Base-by-base conservation (phyloP, 2,113 vertebrate species). In the Passer montanus region DNA sequence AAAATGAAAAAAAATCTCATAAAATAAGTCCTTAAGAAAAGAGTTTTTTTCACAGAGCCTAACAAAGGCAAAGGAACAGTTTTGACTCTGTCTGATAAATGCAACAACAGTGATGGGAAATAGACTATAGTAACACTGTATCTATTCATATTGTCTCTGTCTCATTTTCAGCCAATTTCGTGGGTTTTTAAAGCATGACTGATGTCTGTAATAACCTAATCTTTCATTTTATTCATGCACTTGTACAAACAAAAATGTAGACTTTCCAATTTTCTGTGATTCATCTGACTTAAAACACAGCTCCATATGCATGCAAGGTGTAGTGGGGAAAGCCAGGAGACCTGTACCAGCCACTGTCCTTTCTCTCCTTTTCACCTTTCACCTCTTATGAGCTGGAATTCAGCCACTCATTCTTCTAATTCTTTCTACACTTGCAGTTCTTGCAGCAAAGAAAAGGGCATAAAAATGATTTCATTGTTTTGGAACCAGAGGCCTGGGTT, bases 111-210 rank as follows among this genome's bases (percentile, higher is more conserved):
- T 93, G 70, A 89, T 67, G 84, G 43, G 60, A 87, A 92, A 90
- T 50, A 89, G 64, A 92, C 76, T 62, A 11, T 13, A 55, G 47
- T 64, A 78, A 89, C 43, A 80, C 30, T 73, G 55, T 55, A 43
- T 88, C 75, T 80, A 83, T 84, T 88, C 20, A 69, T 94, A 87
- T 55, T 92, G 30, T 92, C 53, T 88, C 74, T 87, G 30, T 60
- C 91, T 95, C 47, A 64, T 89, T 94, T 96, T 78, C 53, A 94
- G 76, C 31, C 74, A 88, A 31, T 60, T 66, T 76, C 8, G 46
- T 84, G 63, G 41, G 26, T 75, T 75, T 64, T 46, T 4, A 13
- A 66, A 75, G n/a, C 63, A 64, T 55, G 67, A 76, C n/a, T 92
- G 79, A 81, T n/a, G 20, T n/a, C 79, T 87, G 30, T 68, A 76